Evolutionary conservation across 2,888 invertebrate genomes (phyloP).

Genomic region (Ophraella communa): DNA sequence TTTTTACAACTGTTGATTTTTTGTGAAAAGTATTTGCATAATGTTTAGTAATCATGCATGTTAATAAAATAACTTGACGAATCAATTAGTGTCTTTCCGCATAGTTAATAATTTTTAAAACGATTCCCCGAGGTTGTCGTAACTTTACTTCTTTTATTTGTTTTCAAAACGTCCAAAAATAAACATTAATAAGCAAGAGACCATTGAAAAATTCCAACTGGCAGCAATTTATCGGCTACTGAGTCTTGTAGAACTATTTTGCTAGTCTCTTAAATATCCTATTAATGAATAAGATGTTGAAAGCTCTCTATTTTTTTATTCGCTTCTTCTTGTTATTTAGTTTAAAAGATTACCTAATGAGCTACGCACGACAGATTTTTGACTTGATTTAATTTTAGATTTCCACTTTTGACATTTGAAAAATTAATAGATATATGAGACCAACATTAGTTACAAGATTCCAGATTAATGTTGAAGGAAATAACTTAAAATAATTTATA

Average conservation of each 20-base stretch:
- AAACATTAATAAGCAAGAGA: slow-evolving; percentile 17
- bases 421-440: neutral
- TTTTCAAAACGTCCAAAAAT: slow-evolving; percentile 24
- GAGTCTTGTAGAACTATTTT: slow-evolving; percentile 11
- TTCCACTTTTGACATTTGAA: neutral
- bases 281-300: slow-evolving; percentile 2
- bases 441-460: neutral
- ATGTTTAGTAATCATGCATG: neutral
- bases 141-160: slow-evolving; percentile 22
- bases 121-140: slow-evolving; percentile 10
- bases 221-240: neutral
- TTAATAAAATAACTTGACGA: neutral
- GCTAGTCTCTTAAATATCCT: slow-evolving; percentile 4
- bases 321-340: neutral
- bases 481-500: neutral
- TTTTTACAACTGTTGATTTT: no score
- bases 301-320: neutral
- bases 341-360: neutral
- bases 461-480: neutral
- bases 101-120: slow-evolving; percentile 24
- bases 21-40: no score
- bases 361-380: neutral
- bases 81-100: slow-evolving; percentile 4
- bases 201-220: slow-evolving; percentile 20
- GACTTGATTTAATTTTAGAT: neutral